Evolutionary conservation across 37 sponge, comb jelly and placozoan genomes (phyloP).

Genomic region (Agelas oroides): DNA sequence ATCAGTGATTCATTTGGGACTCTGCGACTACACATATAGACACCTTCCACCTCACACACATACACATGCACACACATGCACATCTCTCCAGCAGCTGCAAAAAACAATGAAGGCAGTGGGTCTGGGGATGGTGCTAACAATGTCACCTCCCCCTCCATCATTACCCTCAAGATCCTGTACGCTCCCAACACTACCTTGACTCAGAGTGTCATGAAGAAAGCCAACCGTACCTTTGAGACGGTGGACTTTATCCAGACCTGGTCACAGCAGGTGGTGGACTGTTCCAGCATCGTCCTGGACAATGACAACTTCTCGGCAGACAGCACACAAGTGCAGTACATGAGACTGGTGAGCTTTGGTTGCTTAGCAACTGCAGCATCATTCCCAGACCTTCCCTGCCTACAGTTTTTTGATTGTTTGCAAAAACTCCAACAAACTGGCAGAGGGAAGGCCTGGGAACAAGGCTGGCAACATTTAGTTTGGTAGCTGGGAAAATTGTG

Average conservation of each 20-base stretch:
- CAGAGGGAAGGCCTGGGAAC: too few relatives aligned
- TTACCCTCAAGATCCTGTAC: slow-evolving; percentile 75
- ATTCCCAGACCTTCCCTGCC: too few relatives aligned
- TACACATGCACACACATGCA: neutral
- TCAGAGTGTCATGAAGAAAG: slow-evolving; percentile 54
- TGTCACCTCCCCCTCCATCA: neutral
- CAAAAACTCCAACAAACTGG: too few relatives aligned
- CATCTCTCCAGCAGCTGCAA: neutral
- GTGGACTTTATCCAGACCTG: slow-evolving; percentile 11
- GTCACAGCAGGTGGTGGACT: slow-evolving; percentile 36
- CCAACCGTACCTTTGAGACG: slow-evolving; percentile 64
- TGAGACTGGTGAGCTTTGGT: neutral
- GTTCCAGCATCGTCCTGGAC: slow-evolving; percentile 55
- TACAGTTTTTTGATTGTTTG: too few relatives aligned
- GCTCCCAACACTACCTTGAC: slow-evolving; percentile 50
- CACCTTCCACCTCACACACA: neutral
- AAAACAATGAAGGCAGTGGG: neutral
- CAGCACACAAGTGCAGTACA: neutral
- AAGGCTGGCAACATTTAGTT: too few relatives aligned
- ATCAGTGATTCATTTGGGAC: too few relatives aligned
- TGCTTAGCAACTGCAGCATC: too few relatives aligned
- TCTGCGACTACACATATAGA: too few relatives aligned
- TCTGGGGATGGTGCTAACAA: neutral
- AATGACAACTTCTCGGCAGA: slow-evolving; percentile 21
- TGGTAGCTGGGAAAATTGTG: too few relatives aligned